These are phyloP conservation scores for Perdita meconis DNA, from an alignment of 2,888 invertebrate genomes.

Conservation along the genomic window DNA sequence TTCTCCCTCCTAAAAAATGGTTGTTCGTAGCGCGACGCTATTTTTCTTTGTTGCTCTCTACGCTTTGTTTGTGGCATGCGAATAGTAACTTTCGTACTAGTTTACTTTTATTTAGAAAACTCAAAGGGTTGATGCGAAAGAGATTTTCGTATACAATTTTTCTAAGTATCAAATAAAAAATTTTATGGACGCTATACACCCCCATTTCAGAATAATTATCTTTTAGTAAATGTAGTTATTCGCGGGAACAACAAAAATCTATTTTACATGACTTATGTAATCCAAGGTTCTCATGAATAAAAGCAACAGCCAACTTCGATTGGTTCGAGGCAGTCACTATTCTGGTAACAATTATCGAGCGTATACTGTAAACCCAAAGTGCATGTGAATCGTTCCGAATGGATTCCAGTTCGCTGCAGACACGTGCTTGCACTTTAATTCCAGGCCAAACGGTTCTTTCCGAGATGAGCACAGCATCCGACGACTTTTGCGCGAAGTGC, in stretches of 20 bases:
- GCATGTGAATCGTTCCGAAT: constrained; percentile 33
- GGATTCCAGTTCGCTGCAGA: constrained; percentile 11
- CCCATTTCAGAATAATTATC: background rate
- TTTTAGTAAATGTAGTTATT: no score
- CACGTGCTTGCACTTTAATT: constrained; percentile 1
- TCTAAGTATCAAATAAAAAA: background rate
- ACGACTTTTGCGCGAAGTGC: background rate
- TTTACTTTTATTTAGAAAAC: no score
- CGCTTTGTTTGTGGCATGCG: no score
- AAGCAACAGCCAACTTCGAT: constrained; percentile 30
- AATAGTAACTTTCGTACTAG: no score
- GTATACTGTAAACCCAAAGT: constrained; percentile 26
- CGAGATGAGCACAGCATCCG: background rate
- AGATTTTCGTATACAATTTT: no score
- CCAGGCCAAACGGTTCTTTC: background rate
- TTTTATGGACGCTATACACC: background rate
- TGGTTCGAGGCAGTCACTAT: constrained; percentile 22
- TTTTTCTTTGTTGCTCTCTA: no score
- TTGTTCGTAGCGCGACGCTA: background rate
- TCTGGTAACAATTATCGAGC: constrained; percentile 52
- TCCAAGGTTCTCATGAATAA: constrained; percentile 46
- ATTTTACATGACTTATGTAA: constrained; percentile 35
- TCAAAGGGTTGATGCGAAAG: no score
- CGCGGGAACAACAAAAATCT: constrained; percentile 3
- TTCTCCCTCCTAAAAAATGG: background rate